These are phyloP conservation scores for Pteria penguin DNA, from an alignment of 2,888 invertebrate genomes.

Conservation along the genomic window DNA sequence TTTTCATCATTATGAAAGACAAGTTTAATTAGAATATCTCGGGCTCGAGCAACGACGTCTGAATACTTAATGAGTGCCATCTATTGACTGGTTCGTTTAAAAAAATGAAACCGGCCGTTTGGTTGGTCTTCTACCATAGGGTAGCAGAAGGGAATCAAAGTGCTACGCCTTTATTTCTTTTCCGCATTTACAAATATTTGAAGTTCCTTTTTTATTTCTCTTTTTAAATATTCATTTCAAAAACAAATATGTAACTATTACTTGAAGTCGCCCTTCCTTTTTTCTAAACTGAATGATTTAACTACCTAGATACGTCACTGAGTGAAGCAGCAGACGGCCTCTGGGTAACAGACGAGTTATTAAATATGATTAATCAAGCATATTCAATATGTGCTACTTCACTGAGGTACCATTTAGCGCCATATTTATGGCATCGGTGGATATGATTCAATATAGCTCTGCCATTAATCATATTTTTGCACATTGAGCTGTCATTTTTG, in stretches of 20 bases:
- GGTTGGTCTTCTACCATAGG: too few species aligned
- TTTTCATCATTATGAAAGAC: constrained; percentile 38
- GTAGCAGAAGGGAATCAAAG: too few species aligned
- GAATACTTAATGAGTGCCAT: neutral
- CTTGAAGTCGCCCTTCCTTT: too few species aligned
- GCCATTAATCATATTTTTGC: constrained; percentile 22
- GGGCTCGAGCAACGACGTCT: neutral
- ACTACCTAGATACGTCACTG: too few species aligned
- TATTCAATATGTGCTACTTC: neutral
- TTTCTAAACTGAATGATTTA: too few species aligned
- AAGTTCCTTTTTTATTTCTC: too few species aligned
- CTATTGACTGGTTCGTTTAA: neutral
- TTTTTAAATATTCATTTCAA: too few species aligned
- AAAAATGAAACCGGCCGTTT: neutral
- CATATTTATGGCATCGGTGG: neutral
- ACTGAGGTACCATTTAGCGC: neutral
- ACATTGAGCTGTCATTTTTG: constrained; percentile 17
- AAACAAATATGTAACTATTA: too few species aligned
- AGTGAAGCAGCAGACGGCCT: too few species aligned
- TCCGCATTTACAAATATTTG: too few species aligned
- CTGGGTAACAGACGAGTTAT: too few species aligned
- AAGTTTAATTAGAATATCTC: constrained; percentile 15
- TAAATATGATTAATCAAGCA: neutral
- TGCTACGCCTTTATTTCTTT: too few species aligned
- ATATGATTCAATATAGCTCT: neutral